Percentiles rank a stretch among this genome's conserved stretches.
Conservation (phyloP, 1,140 invertebrate species). For the Drosophila azteca region DNA sequence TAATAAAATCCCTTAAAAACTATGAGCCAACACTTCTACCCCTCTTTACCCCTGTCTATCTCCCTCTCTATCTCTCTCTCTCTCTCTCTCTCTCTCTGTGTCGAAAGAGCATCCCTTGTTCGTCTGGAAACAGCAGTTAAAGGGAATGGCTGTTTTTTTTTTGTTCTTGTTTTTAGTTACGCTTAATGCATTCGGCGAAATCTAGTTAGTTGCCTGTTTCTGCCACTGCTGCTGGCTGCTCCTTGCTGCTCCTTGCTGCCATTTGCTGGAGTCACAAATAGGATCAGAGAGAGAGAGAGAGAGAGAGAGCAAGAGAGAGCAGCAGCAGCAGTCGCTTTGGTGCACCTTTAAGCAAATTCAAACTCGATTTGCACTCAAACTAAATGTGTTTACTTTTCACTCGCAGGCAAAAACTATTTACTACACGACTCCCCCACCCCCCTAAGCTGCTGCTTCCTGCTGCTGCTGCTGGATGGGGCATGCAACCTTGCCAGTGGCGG, state of each 20-base stretch:
- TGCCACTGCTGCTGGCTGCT: constrained; percentile 26
- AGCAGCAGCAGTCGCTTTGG: constrained; percentile 2
- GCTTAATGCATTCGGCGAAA: constrained; percentile 56
- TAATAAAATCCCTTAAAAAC: no score
- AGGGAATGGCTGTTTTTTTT: not conserved
- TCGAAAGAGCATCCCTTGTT: not conserved
- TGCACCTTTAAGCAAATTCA: constrained; percentile 72
- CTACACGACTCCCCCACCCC: constrained; percentile 28
- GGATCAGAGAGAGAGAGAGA: not conserved
- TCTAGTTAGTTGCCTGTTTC: constrained; percentile 43
- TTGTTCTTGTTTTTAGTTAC: constrained; percentile 19
- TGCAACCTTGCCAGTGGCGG: constrained; percentile 42
- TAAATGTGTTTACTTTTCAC: constrained; percentile 78
- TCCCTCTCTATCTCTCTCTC: not conserved
- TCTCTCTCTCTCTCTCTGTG: not conserved
- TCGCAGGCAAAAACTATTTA: constrained; percentile 73
- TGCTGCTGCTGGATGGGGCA: not conserved
- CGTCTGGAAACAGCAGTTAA: not conserved
- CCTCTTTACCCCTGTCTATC: no score
- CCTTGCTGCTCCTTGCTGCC: constrained; percentile 10
- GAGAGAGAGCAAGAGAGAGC: not conserved
- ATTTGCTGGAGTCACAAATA: constrained; percentile 15
- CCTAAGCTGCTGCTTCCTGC: not conserved
- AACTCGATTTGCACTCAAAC: constrained; percentile 77
- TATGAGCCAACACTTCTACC: no score